Conservation (phyloP, 2,797 vertebrate genomes). For the Heliangelus exortis region DNA sequence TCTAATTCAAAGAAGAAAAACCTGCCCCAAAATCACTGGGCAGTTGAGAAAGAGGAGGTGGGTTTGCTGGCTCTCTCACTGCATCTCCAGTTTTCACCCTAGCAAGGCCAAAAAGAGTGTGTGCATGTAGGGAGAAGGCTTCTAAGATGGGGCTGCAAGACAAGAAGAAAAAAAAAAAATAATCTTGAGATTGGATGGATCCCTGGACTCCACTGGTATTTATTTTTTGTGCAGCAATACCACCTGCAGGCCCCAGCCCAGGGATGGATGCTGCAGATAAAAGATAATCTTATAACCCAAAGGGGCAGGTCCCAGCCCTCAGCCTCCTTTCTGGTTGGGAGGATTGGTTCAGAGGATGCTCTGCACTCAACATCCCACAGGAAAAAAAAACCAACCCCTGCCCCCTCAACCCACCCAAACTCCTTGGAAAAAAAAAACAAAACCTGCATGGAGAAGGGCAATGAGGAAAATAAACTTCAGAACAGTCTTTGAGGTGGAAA, state of each 20-base stretch:
- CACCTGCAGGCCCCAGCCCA: slow-evolving; percentile 51
- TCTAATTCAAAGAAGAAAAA: slow-evolving; percentile 31
- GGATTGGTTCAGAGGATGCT: background rate
- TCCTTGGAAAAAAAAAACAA: background rate
- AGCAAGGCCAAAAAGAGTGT: rapidly evolving
- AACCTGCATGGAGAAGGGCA: background rate
- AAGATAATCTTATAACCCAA: background rate
- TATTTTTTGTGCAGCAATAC: slow-evolving; percentile 59
- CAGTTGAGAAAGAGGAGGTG: background rate
- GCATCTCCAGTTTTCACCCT: background rate
- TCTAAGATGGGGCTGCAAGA: background rate
- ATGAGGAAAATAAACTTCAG: background rate
- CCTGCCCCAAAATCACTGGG: background rate
- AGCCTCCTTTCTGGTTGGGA: background rate
- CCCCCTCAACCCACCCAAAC: no score
- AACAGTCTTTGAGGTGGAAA: slow-evolving; percentile 39
- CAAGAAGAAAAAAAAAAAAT: background rate
- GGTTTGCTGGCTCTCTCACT: background rate
- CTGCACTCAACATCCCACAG: rapidly evolving
- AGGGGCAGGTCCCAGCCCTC: background rate
- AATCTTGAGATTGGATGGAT: background rate
- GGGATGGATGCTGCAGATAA: background rate
- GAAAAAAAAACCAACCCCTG: no score
- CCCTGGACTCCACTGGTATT: background rate
- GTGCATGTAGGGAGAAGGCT: background rate